phyloP scores from a whole-genome alignment of 2,113 vertebrate genomes.

The Daphoenositta chrysoptera region DNA sequence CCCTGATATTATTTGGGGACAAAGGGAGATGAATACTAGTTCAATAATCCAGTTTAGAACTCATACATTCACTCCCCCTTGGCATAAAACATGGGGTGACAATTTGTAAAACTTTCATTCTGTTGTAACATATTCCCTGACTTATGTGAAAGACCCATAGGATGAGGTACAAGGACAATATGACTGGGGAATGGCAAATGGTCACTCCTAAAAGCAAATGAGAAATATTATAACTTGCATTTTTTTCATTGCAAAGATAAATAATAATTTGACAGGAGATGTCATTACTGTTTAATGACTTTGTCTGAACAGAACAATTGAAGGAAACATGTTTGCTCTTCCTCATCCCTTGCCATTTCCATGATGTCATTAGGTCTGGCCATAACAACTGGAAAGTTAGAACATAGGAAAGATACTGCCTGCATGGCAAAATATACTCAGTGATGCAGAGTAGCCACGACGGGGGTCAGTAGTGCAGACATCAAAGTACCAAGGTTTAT shows the following conservation, averaged over 20 bases:
- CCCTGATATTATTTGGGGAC: neutral
- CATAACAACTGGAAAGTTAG: slow-evolving; percentile 36
- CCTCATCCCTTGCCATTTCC: slow-evolving; percentile 37
- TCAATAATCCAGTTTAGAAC: neutral
- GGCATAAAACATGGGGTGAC: neutral
- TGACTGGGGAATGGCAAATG: neutral
- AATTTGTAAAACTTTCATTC: neutral
- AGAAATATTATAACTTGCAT: neutral
- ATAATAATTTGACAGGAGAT: slow-evolving; percentile 47
- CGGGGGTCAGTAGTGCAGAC: neutral
- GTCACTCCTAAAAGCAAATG: neutral
- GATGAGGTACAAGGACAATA: neutral
- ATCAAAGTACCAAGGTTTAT: neutral
- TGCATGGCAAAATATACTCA: neutral
- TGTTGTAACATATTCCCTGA: neutral
- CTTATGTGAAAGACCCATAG: neutral
- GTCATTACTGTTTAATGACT: slow-evolving; percentile 53
- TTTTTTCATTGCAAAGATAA: slow-evolving; percentile 37
- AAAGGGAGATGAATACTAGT: neutral
- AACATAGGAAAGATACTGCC: neutral
- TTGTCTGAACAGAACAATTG: slow-evolving; percentile 51
- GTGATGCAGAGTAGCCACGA: fast-evolving
- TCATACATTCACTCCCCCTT: neutral
- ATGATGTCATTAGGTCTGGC: slow-evolving; percentile 48
- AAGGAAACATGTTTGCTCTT: slow-evolving; percentile 57